Evolutionary conservation across 1,140 invertebrate species (phyloP), one percentile per base, ranked within the genome.

Genomic region (Dreissena polymorpha): DNA sequence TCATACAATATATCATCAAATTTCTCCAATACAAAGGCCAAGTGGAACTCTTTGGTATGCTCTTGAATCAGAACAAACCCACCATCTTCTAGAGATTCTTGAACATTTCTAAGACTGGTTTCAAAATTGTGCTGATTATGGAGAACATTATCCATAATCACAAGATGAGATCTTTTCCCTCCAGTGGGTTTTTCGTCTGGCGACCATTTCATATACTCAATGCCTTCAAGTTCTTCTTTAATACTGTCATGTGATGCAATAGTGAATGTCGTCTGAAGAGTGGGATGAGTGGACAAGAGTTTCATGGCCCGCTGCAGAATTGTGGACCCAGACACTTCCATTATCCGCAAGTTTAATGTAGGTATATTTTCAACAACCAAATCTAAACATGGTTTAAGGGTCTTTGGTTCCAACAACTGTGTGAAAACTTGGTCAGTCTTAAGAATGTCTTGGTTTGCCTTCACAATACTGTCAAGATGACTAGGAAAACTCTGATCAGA

Each of bases 21-120:
- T 29, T 69, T 63, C 25, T 91, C 87, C 21, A 88, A 27, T 16
- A 82, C 65, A 21, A 88, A 77, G 55, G 82, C 80, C 23, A 93
- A 73, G 14, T 89, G 86, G 63, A 92, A 94, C 25, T 95, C 92
- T 16, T 93, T 92, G 12, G 93, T 94, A 10, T 94, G 94, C 93
- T 97, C 96, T 90, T 97, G 95, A 10, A 97, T 92, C 57, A 98
- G 92, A 0, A 97, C 84, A 89, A 97, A 96, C 21, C 97, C 97
- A 64, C 95, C 94, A 0, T 94, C 90, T 84, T 94, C 95, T 2
- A 98, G 89, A 29, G 95, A 94, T n/a, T 92, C 92, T 5, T 93
- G 91, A 57, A 97, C 77, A 25, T 90, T 90, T 68, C 89, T 63
- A 10, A 95, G 84, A 21, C 89, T 88, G 25, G 86, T 77, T 12